These are phyloP conservation scores for Eilema caniola DNA, from an alignment of 2,888 invertebrate genomes.

Conservation along the genomic window DNA sequence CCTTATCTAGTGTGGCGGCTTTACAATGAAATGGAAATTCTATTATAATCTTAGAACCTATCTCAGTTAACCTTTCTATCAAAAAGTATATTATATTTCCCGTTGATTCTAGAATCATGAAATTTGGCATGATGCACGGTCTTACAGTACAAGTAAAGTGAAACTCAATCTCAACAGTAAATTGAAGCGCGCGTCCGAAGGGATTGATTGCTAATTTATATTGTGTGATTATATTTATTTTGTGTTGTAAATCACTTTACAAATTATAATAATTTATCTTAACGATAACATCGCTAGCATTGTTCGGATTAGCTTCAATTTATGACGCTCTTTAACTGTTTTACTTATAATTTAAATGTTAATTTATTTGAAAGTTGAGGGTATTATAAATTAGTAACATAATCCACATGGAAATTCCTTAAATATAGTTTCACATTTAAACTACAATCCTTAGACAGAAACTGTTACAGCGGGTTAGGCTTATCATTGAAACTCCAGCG, in stretches of 20 bases:
- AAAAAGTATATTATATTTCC: too few species aligned
- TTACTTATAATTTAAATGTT: not conserved
- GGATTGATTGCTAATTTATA: not conserved
- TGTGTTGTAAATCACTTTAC: not conserved
- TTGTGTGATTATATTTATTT: not conserved
- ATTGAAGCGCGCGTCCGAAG: not conserved
- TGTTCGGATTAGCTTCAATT: not conserved
- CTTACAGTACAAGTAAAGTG: not conserved
- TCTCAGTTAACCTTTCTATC: too few species aligned
- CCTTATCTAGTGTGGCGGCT: not conserved
- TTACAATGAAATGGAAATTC: too few species aligned
- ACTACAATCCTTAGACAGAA: not conserved
- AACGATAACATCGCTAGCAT: not conserved
- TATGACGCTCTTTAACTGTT: not conserved
- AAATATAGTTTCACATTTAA: not conserved
- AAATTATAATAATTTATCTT: not conserved
- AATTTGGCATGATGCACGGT: not conserved
- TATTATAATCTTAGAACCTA: too few species aligned
- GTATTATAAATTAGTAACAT: not conserved
- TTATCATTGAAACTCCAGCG: not conserved
- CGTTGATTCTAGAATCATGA: not conserved
- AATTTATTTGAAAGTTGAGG: not conserved
- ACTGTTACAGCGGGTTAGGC: not conserved
- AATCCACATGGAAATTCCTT: not conserved
- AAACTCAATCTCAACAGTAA: not conserved